Evolutionary conservation across 2,113 vertebrate genomes (phyloP).

Genomic region (Vulpes lagopus): DNA sequence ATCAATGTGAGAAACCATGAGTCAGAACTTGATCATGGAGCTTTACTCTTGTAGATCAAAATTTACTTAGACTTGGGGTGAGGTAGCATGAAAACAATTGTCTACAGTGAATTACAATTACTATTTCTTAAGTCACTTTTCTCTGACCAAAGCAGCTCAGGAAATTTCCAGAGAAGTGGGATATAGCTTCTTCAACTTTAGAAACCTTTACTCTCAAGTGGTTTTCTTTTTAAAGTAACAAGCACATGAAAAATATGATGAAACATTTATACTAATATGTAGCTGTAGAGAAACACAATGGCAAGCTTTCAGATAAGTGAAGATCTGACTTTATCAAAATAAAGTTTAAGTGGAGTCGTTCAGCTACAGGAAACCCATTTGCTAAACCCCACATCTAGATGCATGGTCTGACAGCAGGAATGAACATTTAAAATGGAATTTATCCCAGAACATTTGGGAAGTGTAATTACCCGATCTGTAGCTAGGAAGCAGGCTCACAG

Average conservation of each 20-base stretch:
- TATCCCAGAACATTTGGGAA: conserved; percentile 51
- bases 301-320: background rate
- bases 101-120: background rate
- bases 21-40: background rate
- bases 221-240: conserved; percentile 3
- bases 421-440: conserved; percentile 60
- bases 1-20: conserved; percentile 2
- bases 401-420: background rate
- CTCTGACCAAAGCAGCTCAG: background rate
- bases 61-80: background rate
- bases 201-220: background rate
- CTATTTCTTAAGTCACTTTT: background rate
- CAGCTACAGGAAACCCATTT: conserved; percentile 16
- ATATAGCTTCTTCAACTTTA: background rate
- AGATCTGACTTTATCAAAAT: conserved; percentile 48
- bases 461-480: conserved; percentile 50
- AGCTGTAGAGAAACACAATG: background rate
- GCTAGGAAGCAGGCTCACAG: conserved; percentile 13
- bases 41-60: conserved; percentile 10
- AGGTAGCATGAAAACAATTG: conserved; percentile 16
- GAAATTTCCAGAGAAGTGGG: background rate
- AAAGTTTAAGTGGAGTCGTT: conserved; percentile 15
- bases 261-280: background rate
- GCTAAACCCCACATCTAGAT: background rate
- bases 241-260: background rate